Conservation (phyloP, 2,888 invertebrate genomes). For the Chaitophorus viminalis region DNA sequence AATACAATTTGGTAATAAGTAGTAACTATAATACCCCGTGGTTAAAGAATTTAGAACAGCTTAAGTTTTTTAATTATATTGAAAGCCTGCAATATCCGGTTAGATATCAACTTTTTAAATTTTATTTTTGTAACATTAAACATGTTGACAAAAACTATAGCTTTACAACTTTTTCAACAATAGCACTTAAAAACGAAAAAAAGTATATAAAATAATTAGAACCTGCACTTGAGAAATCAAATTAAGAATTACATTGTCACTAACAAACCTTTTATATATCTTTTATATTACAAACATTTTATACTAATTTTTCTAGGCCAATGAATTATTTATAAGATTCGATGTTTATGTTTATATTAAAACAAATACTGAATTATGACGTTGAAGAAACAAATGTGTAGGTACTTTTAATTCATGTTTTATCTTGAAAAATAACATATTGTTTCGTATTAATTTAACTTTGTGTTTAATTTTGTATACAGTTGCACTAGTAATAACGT, state of each 20-base stretch:
- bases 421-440: too few relatives aligned
- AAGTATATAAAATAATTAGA: background rate
- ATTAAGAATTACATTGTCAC: background rate
- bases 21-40: background rate
- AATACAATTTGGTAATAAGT: background rate
- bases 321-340: too few relatives aligned
- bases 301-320: background rate
- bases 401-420: too few relatives aligned
- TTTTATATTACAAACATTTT: background rate
- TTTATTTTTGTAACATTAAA: constrained; percentile 1
- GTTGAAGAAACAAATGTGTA: too few relatives aligned
- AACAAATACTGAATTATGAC: too few relatives aligned
- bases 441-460: too few relatives aligned
- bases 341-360: too few relatives aligned
- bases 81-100: background rate
- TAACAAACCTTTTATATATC: background rate
- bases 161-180: background rate
- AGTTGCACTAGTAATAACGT: too few relatives aligned
- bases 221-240: background rate
- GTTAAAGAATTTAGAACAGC: background rate
- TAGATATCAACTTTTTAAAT: background rate
- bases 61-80: background rate
- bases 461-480: too few relatives aligned
- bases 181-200: background rate
- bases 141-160: background rate